Conservation (phyloP, 2,113 vertebrate species). For the Apteryx mantelli region DNA sequence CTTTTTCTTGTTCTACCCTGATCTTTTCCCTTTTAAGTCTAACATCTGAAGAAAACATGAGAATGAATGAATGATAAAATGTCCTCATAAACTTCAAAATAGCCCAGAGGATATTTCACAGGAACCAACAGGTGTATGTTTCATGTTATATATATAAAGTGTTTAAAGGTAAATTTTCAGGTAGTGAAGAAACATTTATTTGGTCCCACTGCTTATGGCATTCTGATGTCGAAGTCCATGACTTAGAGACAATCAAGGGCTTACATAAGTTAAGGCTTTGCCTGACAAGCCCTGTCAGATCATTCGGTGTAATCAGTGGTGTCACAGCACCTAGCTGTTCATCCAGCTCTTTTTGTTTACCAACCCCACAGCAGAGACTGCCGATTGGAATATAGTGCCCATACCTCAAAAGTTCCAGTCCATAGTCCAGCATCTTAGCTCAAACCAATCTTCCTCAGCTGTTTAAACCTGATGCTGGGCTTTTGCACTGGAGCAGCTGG, state of each 20-base stretch:
- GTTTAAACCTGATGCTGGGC: background rate
- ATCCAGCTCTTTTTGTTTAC: background rate
- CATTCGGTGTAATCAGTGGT: no score
- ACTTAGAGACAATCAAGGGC: background rate
- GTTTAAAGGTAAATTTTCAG: background rate
- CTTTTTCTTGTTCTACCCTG: background rate
- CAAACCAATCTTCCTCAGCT: background rate
- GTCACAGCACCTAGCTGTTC: background rate
- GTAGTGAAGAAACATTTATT: background rate
- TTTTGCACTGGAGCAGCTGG: background rate
- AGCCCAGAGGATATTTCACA: background rate
- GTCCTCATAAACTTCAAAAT: background rate
- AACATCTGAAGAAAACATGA: background rate
- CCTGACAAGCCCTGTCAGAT: background rate
- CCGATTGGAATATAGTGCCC: background rate
- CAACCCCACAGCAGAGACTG: background rate
- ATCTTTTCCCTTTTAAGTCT: background rate
- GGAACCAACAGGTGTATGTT: background rate
- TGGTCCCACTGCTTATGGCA: background rate
- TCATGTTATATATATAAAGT: background rate
- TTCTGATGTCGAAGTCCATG: background rate
- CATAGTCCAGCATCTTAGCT: background rate
- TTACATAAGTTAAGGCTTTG: background rate
- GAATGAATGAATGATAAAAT: background rate
- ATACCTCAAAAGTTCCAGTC: background rate